These are phyloP conservation scores for Cygnus atratus DNA, from an alignment of 2,113 vertebrate species.

Conservation along the genomic window DNA sequence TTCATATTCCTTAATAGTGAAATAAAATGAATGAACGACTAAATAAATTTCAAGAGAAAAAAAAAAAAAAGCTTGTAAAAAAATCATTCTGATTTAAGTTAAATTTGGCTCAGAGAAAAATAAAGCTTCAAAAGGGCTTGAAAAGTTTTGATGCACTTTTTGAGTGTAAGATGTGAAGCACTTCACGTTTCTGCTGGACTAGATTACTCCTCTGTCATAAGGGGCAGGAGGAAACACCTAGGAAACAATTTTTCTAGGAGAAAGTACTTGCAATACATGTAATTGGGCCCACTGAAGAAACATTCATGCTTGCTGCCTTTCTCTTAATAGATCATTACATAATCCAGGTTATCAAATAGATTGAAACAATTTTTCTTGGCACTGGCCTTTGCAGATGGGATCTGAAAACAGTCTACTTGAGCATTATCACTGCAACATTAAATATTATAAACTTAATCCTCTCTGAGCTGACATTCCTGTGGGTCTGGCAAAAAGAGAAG, in stretches of 20 bases:
- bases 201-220: neutral
- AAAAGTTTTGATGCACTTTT: neutral
- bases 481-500: neutral
- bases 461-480: neutral
- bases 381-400: neutral
- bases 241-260: neutral
- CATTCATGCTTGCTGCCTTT: neutral
- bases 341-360: neutral
- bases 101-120: neutral
- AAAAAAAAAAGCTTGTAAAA: neutral
- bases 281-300: neutral
- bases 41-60: neutral
- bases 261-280: neutral
- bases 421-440: neutral
- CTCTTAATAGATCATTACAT: neutral
- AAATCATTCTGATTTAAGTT: neutral
- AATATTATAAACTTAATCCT: neutral
- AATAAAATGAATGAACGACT: neutral
- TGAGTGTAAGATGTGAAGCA: neutral
- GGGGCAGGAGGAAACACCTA: neutral
- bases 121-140: neutral
- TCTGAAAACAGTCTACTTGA: neutral
- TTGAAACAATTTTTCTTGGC: neutral
- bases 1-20: neutral
- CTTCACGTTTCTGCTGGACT: neutral